Percentiles rank a stretch among this genome's conserved stretches.
Evolutionary conservation across 1,140 invertebrate genomes (phyloP).

Genomic region (Trichogramma pretiosum): DNA sequence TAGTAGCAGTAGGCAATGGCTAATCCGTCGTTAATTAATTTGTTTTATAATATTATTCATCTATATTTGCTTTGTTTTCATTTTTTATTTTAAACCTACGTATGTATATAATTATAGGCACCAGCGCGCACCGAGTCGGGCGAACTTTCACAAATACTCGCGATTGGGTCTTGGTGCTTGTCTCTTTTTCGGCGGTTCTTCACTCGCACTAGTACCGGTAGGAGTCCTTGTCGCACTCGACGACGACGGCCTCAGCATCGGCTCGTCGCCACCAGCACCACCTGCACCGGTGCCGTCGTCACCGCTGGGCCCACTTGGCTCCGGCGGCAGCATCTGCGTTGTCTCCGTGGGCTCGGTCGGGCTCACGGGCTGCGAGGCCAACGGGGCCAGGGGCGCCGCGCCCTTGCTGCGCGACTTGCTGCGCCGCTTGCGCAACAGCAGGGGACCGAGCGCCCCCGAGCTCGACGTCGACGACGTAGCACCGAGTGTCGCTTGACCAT

Average conservation of each 20-base stretch:
- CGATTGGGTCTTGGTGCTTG: conserved; percentile 38
- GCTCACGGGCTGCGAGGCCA: conserved; percentile 40
- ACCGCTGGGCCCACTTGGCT: conserved; percentile 37
- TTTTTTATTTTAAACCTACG: no score
- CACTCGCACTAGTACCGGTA: no score
- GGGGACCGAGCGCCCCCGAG: conserved; percentile 49
- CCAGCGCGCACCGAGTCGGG: no score
- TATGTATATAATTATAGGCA: no score
- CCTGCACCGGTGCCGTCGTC: conserved; percentile 38
- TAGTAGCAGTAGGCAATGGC: no score
- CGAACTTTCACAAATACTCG: conserved; percentile 44
- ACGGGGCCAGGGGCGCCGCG: conserved; percentile 53
- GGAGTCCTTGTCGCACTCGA: no score
- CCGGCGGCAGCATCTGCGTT: conserved; percentile 36
- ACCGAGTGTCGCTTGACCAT: background rate
- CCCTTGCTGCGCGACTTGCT: conserved; percentile 61
- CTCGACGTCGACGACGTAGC: background rate
- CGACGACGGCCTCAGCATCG: no score
- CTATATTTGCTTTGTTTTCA: no score
- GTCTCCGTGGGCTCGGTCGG: conserved; percentile 39
- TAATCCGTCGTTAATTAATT: no score
- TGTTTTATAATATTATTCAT: no score
- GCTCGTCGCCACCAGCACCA: conserved; percentile 26
- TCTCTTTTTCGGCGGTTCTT: conserved; percentile 35
- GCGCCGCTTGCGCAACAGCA: conserved; percentile 58